Evolutionary conservation across 1,140 invertebrate species (phyloP), one percentile per base, ranked within the genome.

Genomic region (Platorchestia sp.): DNA sequence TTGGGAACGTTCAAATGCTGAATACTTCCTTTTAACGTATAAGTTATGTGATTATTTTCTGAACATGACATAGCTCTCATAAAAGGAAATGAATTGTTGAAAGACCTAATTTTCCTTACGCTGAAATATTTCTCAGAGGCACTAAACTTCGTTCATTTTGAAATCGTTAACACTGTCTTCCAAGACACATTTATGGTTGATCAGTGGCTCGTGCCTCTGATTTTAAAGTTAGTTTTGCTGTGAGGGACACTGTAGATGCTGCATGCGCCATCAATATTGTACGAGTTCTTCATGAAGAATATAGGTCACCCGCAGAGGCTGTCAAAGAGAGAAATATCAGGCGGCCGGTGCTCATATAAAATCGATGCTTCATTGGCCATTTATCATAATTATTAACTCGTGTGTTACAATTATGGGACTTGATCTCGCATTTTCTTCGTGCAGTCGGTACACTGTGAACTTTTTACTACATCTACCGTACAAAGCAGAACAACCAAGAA

Each of bases 301-400:
- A 93, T 45, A 93, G 91, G 91, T 93, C 91, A 45, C 43, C 44
- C 44, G 91, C 91, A 44, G 91, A 45, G 45, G 43, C 91, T 93
- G 91, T 93, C 91, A 93, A 93, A 93, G 43, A 45, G 45, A 44
- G 91, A 93, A 44, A 93, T 93, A 93, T 93, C 27, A 47, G 43
- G 44, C 45, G 40, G 40, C 91, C 40, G 19, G 44, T 47, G 91
- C 19, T 93, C 91, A 47, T n/a, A 42, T 45, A 40, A 44, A 93
- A 93, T 93, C 91, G 45, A 93, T 93, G 45, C 41, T 44, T 93
- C 91, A 45, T 45, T 45, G 91, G 91, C 44, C 91, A 40, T 93
- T 93, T 45, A 44, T 93, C 91, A 93, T 45, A 93, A 45, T 93
- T 93, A 93, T 47, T 93, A 93, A 47, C 91, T n/a, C 43, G 91